Evolutionary conservation across 2,797 vertebrate species (phyloP).

Genomic region (Bryconaethiops microstoma): DNA sequence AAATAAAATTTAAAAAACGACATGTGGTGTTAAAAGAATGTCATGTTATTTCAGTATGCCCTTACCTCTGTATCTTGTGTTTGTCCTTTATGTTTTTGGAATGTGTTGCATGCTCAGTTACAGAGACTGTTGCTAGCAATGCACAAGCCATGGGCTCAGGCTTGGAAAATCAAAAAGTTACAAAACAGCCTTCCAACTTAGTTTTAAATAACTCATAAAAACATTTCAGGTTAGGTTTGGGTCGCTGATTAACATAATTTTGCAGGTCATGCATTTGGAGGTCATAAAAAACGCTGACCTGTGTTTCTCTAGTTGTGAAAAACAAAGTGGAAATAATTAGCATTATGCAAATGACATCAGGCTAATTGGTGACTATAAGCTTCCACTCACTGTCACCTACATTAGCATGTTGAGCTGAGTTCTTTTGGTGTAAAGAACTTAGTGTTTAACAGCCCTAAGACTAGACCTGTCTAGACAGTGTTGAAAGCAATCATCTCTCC

Average conservation of each 20-base stretch:
- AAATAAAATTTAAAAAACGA: too few relatives aligned
- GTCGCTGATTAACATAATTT: too few relatives aligned
- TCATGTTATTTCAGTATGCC: not conserved
- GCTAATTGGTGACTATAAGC: not conserved
- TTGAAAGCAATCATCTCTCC: not conserved
- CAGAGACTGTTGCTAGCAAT: not conserved
- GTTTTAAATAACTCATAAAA: too few relatives aligned
- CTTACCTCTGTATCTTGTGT: not conserved
- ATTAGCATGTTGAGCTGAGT: not conserved
- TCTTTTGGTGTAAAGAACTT: not conserved
- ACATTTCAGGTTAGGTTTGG: too few relatives aligned
- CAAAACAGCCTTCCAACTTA: too few relatives aligned
- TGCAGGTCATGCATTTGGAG: too few relatives aligned
- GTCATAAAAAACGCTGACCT: too few relatives aligned
- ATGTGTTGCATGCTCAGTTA: not conserved
- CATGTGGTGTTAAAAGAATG: not conserved
- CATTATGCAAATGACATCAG: slow-evolving; percentile 4
- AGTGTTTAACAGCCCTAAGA: not conserved
- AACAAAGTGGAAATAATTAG: not conserved
- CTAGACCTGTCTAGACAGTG: not conserved
- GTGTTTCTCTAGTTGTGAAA: not conserved
- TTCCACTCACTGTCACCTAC: not conserved
- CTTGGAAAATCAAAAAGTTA: too few relatives aligned
- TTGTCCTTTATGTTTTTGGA: not conserved
- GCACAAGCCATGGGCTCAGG: too few relatives aligned